Percentiles rank a stretch among this genome's conserved stretches.
Conservation (phyloP, 2,113 vertebrate genomes). For the Cavia porcellus region DNA sequence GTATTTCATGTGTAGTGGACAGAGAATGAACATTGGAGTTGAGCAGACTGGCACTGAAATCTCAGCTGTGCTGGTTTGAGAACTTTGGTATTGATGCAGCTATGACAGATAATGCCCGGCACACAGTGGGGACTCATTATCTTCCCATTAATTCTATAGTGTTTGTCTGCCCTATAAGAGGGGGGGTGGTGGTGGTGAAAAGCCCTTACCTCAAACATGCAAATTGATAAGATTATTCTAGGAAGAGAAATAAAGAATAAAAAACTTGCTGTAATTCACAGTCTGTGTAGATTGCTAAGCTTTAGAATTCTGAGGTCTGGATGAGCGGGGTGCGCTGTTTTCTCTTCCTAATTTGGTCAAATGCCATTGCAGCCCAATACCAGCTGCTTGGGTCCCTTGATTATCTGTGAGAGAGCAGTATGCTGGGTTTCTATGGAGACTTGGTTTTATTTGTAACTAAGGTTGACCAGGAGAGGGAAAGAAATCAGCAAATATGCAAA, state of each 20-base stretch:
- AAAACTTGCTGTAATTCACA: not conserved
- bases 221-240: constrained; percentile 3
- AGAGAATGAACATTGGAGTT: not conserved
- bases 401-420: constrained; percentile 39
- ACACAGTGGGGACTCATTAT: not conserved
- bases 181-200: not conserved
- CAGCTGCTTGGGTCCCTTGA: constrained; percentile 55
- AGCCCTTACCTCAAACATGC: not conserved
- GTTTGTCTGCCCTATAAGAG: not conserved
- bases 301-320: constrained; percentile 3
- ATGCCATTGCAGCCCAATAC: constrained; percentile 58
- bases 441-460: constrained; percentile 73
- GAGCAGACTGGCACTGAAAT: not conserved
- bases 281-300: not conserved
- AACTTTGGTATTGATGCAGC: not conserved
- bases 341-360: constrained; percentile 79
- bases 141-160: not conserved
- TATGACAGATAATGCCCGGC: not conserved
- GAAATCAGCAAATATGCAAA: constrained; percentile 66
- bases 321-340: constrained; percentile 12
- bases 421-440: constrained; percentile 78
- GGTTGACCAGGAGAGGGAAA: constrained; percentile 57
- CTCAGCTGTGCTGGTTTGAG: not conserved
- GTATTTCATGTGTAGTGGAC: not conserved
- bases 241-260: not conserved